Conservation (phyloP, 2,797 vertebrate genomes). For the Hoplostethus atlanticus region DNA sequence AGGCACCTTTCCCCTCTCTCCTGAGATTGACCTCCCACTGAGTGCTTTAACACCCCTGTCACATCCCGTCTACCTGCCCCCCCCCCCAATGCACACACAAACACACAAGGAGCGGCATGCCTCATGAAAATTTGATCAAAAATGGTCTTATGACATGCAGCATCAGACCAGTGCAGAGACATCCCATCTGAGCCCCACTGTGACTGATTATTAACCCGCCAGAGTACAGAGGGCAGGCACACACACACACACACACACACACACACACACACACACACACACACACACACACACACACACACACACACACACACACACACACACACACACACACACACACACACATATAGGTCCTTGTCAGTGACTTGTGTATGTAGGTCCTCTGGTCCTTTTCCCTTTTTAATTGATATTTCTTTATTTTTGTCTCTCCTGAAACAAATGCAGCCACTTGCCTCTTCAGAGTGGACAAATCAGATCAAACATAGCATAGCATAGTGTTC, state of each 20-base stretch:
- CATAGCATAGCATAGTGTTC: neutral
- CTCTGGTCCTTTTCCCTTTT: neutral
- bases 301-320: neutral
- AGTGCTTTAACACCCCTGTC: slow-evolving; percentile 59
- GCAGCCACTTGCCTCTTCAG: neutral
- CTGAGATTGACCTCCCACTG: slow-evolving; percentile 66
- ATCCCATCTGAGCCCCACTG: slow-evolving; percentile 57
- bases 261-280: neutral
- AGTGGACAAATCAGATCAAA: neutral
- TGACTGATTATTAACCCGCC: slow-evolving; percentile 51
- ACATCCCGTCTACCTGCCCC: slow-evolving; percentile 36
- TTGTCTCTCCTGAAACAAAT: neutral
- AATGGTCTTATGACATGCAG: slow-evolving; percentile 69
- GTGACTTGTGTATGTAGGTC: neutral
- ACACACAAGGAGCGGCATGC: slow-evolving; percentile 19
- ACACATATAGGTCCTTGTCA: neutral
- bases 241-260: neutral
- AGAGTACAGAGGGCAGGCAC: slow-evolving; percentile 5
- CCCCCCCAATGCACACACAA: slow-evolving; percentile 1
- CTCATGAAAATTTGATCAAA: slow-evolving; percentile 72
- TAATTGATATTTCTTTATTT: neutral
- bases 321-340: neutral
- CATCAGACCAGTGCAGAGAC: slow-evolving; percentile 65
- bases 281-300: neutral
- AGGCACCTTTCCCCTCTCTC: slow-evolving; percentile 61